A percentile compares a stretch with the other conserved stretches of the same genome.
phyloP scores from a whole-genome alignment of 2,888 invertebrate species.

The Tipula helvola region DNA sequence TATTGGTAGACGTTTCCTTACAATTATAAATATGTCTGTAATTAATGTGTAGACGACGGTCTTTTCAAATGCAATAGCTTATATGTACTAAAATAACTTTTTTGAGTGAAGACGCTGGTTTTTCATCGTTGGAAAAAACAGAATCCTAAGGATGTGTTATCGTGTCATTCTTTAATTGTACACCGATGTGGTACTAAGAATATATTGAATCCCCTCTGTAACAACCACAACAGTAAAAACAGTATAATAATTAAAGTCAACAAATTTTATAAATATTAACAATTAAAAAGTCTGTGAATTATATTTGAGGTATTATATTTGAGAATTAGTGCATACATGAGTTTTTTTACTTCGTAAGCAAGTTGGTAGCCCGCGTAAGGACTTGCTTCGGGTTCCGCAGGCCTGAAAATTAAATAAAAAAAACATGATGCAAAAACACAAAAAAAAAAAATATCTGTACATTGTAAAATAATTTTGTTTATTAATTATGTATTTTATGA shows the following conservation, averaged over 20 bases:
- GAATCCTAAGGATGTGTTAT: no score
- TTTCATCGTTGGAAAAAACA: no score
- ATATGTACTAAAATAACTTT: no score
- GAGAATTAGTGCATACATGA: constrained; percentile 71
- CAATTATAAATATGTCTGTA: no score
- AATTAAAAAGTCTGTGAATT: not conserved
- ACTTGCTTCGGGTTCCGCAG: constrained; percentile 76
- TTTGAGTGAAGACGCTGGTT: no score
- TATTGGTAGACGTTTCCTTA: no score
- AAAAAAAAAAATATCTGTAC: not conserved
- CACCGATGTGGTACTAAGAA: no score
- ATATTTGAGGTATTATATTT: not conserved
- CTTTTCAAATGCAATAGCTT: no score
- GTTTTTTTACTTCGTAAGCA: constrained; percentile 99
- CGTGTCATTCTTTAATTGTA: no score
- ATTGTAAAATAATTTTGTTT: not conserved
- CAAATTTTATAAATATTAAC: not conserved
- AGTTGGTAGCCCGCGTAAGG: constrained; percentile 97
- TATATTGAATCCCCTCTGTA: no score
- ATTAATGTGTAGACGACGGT: no score
- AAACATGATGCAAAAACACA: constrained; percentile 15
- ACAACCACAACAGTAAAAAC: not conserved
- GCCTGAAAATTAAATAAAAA: constrained; percentile 59
- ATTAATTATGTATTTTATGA: not conserved
- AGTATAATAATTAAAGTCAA: not conserved